Evolutionary conservation across 37 sponge, comb jelly and placozoan genomes (phyloP), one percentile per base, ranked within the genome.

Genomic region (Tethya wilhelma): DNA sequence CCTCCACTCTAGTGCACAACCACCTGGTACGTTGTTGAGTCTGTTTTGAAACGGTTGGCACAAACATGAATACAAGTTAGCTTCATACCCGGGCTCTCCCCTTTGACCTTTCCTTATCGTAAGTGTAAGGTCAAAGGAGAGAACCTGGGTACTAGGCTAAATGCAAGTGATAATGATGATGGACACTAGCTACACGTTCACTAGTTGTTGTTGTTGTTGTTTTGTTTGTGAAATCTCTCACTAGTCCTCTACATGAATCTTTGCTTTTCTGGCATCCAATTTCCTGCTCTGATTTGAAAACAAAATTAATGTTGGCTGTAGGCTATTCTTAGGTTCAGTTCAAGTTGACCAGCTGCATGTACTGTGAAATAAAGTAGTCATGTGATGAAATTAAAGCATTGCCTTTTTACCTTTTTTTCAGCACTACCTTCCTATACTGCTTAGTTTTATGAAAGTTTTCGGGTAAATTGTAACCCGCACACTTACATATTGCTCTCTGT

Each of bases 1-100:
- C 6, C 83, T 68, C 19, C 77, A 55, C 19, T 71, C 77, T 46
- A 67, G 33, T 38, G 39, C 46, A 30, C 78, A 84, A 19, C 38
- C 70, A 34, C 78, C 85, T 77, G 77, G 85, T 84, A 46, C 30
- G 43, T 81, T 43, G 40, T 25, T 9, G 14, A 49, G 14, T n/a
- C n/a, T n/a, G n/a, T n/a, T n/a, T n/a, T n/a, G n/a, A n/a, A n/a
- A n/a, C n/a, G n/a, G n/a, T n/a, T n/a, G n/a, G n/a, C n/a, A n/a
- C n/a, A n/a, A n/a, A n/a, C n/a, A n/a, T n/a, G n/a, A n/a, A n/a
- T n/a, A n/a, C n/a, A n/a, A n/a, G n/a, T n/a, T n/a, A n/a, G n/a
- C 53, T 68, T 8, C 40, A n/a, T n/a, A n/a, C n/a, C n/a, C n/a
- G n/a, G n/a, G n/a, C n/a, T n/a, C n/a, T n/a, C n/a, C n/a, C n/a